phyloP scores from a whole-genome alignment of 92 coral and sea anemone genomes.

The Palythoa caribaeorum region DNA sequence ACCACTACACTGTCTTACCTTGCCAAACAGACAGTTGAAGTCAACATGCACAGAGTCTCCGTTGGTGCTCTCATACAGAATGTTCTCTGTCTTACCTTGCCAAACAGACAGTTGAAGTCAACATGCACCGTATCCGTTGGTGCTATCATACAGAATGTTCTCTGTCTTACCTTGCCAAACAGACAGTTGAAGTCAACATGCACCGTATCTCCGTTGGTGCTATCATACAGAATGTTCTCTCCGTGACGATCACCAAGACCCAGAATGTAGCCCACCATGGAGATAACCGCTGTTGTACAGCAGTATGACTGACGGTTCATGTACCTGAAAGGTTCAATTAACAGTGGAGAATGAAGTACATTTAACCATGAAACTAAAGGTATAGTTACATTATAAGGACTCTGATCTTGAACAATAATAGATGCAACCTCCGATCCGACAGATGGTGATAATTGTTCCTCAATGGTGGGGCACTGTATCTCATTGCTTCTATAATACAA shows the following conservation, averaged over 20 bases:
- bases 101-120: slow-evolving; percentile 76
- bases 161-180: slow-evolving; percentile 93
- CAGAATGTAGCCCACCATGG: slow-evolving; percentile 98
- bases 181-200: slow-evolving; percentile 98
- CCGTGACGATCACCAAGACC: slow-evolving; percentile 99
- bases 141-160: no score
- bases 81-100: slow-evolving; percentile 71
- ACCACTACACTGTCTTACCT: not conserved
- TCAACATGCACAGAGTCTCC: no score
- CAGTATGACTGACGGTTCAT: slow-evolving; percentile 96
- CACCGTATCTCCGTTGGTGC: slow-evolving; percentile 94
- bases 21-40: no score
- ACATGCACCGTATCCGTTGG: no score
- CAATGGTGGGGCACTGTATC: no score
- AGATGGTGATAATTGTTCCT: no score
- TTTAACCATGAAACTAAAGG: no score
- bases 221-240: slow-evolving; percentile 94
- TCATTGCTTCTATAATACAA: no score
- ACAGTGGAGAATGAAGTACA: not conserved
- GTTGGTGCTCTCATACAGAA: no score
- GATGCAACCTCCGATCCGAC: no score
- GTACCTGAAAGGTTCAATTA: slow-evolving; percentile 64
- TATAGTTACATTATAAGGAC: not conserved
- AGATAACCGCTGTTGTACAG: slow-evolving; percentile 98
- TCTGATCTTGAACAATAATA: not conserved